Conservation (phyloP, 1,140 invertebrate species). For the Drosophila cardini region DNA sequence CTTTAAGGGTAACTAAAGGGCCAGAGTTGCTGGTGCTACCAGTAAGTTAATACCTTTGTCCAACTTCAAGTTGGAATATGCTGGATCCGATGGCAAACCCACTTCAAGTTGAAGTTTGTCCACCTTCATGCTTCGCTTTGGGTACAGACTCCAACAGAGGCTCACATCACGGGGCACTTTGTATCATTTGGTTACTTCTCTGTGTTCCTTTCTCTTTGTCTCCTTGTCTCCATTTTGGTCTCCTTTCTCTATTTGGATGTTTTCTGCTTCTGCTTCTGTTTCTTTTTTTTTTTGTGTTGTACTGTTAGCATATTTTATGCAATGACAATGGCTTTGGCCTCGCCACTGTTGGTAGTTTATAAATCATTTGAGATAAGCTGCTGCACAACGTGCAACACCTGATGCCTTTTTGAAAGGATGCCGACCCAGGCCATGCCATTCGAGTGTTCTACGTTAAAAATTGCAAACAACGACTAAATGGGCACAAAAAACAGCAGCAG, state of each 20-base stretch:
- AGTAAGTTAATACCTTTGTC: slow-evolving; percentile 50
- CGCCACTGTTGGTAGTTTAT: slow-evolving; percentile 84
- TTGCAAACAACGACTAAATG: slow-evolving; percentile 79
- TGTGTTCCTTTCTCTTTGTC: background rate
- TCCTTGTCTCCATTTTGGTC: background rate
- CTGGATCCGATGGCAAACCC: slow-evolving; percentile 14
- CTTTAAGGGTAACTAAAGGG: slow-evolving; percentile 3
- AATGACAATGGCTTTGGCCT: slow-evolving; percentile 84
- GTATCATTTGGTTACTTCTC: slow-evolving; percentile 42
- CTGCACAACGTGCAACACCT: slow-evolving; percentile 84
- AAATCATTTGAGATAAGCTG: slow-evolving; percentile 85
- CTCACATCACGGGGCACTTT: slow-evolving; percentile 41
- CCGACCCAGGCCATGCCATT: slow-evolving; percentile 53
- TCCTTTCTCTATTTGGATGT: slow-evolving; percentile 9
- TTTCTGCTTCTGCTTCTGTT: slow-evolving; percentile 10
- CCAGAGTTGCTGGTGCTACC: slow-evolving; percentile 8
- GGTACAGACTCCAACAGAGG: slow-evolving; percentile 3
- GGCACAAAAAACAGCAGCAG: slow-evolving; percentile 65
- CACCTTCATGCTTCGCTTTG: background rate
- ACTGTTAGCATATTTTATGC: slow-evolving; percentile 84
- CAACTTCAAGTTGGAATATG: slow-evolving; percentile 33
- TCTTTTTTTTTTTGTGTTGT: slow-evolving; percentile 46
- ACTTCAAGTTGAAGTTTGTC: slow-evolving; percentile 38
- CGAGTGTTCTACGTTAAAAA: slow-evolving; percentile 69
- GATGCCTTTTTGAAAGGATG: slow-evolving; percentile 81